These are phyloP conservation scores for Rhamnusium bicolor DNA, from an alignment of 2,888 invertebrate species.

Conservation along the genomic window DNA sequence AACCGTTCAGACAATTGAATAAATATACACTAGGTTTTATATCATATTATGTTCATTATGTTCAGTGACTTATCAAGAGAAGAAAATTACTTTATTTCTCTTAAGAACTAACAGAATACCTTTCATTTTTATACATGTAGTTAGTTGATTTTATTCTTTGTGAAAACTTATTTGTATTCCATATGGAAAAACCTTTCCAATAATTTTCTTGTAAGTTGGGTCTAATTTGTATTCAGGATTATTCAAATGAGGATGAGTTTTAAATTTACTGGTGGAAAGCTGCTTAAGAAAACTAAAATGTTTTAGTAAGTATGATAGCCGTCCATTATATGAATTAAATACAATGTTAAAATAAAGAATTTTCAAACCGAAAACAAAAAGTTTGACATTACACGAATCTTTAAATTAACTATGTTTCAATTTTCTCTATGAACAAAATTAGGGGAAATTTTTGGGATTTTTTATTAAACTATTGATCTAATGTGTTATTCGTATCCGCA, in stretches of 20 bases:
- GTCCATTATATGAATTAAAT: too few relatives aligned
- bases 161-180: background rate
- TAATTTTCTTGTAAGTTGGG: background rate
- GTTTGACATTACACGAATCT: too few relatives aligned
- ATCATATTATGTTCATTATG: background rate
- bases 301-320: background rate
- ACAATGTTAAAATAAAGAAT: too few relatives aligned
- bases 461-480: too few relatives aligned
- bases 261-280: background rate
- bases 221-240: conserved; percentile 1
- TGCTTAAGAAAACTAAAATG: background rate
- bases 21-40: background rate
- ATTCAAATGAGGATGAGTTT: background rate
- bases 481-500: too few relatives aligned
- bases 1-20: too few relatives aligned
- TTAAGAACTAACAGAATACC: background rate
- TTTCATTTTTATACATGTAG: background rate
- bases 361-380: too few relatives aligned
- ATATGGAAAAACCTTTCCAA: background rate
- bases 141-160: background rate
- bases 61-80: background rate
- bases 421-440: too few relatives aligned
- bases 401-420: too few relatives aligned
- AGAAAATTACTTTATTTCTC: background rate
- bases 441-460: too few relatives aligned